Base-by-base conservation (phyloP, 1,140 invertebrate genomes). In the Lordiphosa collinella region DNA sequence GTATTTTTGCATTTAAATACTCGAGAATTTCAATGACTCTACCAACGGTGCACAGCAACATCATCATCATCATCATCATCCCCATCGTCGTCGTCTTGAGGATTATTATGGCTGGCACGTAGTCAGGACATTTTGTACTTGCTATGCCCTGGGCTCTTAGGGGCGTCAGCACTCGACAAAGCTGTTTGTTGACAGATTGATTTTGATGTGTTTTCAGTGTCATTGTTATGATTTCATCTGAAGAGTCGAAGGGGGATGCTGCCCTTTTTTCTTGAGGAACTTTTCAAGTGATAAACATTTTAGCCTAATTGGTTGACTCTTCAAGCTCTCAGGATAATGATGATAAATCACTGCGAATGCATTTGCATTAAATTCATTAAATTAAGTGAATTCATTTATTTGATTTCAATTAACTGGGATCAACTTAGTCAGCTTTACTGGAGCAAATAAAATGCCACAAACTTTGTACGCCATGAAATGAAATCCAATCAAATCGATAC, bases 141-240 rank as follows among this genome's bases (percentile, higher is more conserved):
- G n/a, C n/a, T n/a, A n/a, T n/a, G n/a, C n/a, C n/a, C n/a, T n/a
- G n/a, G n/a, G n/a, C n/a, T n/a, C n/a, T n/a, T n/a, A n/a, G 16
- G 29, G 47, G 61, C 35, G 31, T 74, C 68, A 61, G 59, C 62
- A 68, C 54, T 72, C 55, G 50, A 46, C 67, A 53, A 46, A 66
- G 69, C 58, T 66, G 58, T 55, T 72, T 82, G 76, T 82, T 82
- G 76, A 82, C 76, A 82, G 76, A 82, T 82, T 82, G 76, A 82
- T 82, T 82, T 76, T 82, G 78, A 82, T 82, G 78, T 82, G 78
- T 82, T 82, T 82, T 84, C 58, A 82, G 82, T 80, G 76, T 82
- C 51, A 82, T 82, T 80, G 71, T 80, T 75, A 71, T 74, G 58
- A 56, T 62, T 53, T 61, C 57, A 65, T 69, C 46, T 54, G 13